Evolutionary conservation across 1,140 invertebrate species (phyloP).

Genomic region (Heliconius eleuchia): DNA sequence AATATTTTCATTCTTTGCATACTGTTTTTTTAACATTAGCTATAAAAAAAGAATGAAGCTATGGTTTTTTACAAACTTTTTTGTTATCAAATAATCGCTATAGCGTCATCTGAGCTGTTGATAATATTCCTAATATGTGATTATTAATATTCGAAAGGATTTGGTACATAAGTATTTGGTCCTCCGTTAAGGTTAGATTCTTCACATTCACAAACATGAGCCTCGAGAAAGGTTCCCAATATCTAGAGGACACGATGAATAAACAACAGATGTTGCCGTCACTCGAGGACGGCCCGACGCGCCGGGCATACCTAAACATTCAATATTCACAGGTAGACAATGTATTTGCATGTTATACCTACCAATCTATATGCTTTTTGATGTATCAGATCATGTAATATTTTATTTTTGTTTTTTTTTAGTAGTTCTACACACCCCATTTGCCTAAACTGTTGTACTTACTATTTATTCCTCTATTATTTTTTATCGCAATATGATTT

Average conservation of each 20-base stretch:
- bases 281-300: conserved; percentile 32
- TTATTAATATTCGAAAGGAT: conserved; percentile 13
- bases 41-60: background rate
- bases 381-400: background rate
- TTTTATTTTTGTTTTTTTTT: conserved; percentile 6
- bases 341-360: conserved; percentile 35
- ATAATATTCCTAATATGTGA: background rate
- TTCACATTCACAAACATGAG: conserved; percentile 30
- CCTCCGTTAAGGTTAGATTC: conserved; percentile 17
- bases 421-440: background rate
- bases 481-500: too few species aligned
- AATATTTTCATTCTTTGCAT: background rate
- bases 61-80: background rate
- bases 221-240: conserved; percentile 39
- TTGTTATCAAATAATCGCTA: background rate
- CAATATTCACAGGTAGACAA: conserved; percentile 34
- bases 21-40: background rate
- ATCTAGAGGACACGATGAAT: conserved; percentile 53
- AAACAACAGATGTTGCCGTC: conserved; percentile 63
- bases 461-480: too few species aligned
- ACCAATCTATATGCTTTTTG: conserved; percentile 13
- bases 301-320: conserved; percentile 36
- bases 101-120: background rate
- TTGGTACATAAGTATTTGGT: conserved; percentile 21
- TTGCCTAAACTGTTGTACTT: too few species aligned